These are phyloP conservation scores for Sarcophaga carnaria DNA, from an alignment of 2,888 invertebrate genomes.

Conservation along the genomic window DNA sequence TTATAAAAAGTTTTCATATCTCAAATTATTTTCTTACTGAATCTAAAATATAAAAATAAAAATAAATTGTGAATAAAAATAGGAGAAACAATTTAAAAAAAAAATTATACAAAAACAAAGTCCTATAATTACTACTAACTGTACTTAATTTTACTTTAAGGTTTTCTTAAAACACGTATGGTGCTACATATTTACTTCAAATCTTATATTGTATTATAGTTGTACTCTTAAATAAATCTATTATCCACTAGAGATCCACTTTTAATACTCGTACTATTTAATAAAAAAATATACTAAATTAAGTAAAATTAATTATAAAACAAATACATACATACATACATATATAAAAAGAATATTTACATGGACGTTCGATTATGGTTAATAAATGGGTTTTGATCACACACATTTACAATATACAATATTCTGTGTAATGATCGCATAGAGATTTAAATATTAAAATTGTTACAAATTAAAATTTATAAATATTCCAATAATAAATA, in stretches of 20 bases:
- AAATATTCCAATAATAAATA: neutral
- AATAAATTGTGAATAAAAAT: too few species aligned
- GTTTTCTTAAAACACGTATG: constrained; percentile 64
- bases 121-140: constrained; percentile 3
- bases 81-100: too few species aligned
- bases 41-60: too few species aligned
- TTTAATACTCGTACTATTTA: neutral
- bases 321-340: too few species aligned
- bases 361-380: constrained; percentile 39
- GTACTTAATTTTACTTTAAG: constrained; percentile 44
- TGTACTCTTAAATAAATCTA: neutral
- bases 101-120: neutral
- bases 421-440: too few species aligned
- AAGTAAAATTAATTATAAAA: too few species aligned
- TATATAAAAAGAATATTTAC: neutral
- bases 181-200: constrained; percentile 59
- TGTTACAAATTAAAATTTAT: too few species aligned
- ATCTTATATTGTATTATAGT: constrained; percentile 26
- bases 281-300: neutral
- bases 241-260: neutral
- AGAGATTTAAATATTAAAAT: too few species aligned
- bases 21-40: too few species aligned
- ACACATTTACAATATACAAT: too few species aligned
- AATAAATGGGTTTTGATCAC: constrained; percentile 33
- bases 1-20: too few species aligned